Evolutionary conservation across 2,113 vertebrate genomes (phyloP).

Genomic region (Ahaetulla prasina): DNA sequence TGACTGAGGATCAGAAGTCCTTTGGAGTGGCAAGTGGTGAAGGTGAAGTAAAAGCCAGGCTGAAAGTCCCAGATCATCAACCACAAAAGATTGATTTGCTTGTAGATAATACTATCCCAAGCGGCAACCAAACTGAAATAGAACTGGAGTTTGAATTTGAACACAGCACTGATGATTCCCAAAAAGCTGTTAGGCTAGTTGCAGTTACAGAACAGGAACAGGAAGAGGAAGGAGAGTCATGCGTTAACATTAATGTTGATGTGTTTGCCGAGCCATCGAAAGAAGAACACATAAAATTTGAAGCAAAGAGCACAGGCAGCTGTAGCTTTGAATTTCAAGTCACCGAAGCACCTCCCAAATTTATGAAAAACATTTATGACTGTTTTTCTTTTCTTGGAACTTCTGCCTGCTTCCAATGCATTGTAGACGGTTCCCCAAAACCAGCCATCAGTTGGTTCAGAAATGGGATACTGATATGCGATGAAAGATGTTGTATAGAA

Average conservation of each 20-base stretch:
- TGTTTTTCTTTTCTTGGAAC: slow-evolving; percentile 78
- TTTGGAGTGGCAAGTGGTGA: slow-evolving; percentile 59
- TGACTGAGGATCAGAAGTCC: slow-evolving; percentile 67
- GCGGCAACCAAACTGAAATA: slow-evolving; percentile 78
- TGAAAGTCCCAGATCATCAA: slow-evolving; percentile 60
- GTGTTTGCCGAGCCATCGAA: slow-evolving; percentile 77
- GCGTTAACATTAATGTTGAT: slow-evolving; percentile 77
- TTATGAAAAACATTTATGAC: slow-evolving; percentile 79
- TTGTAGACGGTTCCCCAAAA: slow-evolving; percentile 81
- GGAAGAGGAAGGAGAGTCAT: slow-evolving; percentile 73
- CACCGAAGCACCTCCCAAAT: slow-evolving; percentile 82
- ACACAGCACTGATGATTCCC: slow-evolving; percentile 68
- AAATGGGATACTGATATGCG: slow-evolving; percentile 75
- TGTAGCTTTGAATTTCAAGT: slow-evolving; percentile 91
- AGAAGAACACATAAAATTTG: slow-evolving; percentile 80
- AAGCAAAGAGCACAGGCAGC: slow-evolving; percentile 77
- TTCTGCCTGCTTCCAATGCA: slow-evolving; percentile 84
- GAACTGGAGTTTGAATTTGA: slow-evolving; percentile 85
- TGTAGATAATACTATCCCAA: slow-evolving; percentile 69
- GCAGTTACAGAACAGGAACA: slow-evolving; percentile 73
- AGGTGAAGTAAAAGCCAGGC: slow-evolving; percentile 64
- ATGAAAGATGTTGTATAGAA: slow-evolving; percentile 72
- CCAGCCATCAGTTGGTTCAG: slow-evolving; percentile 84
- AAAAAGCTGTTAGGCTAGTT: slow-evolving; percentile 73
- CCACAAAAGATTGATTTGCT: slow-evolving; percentile 76